A percentile compares a stretch with the other conserved stretches of the same genome.
These are phyloP conservation scores for Macaria liturata DNA, from an alignment of 2,888 invertebrate genomes.

Conservation along the genomic window DNA sequence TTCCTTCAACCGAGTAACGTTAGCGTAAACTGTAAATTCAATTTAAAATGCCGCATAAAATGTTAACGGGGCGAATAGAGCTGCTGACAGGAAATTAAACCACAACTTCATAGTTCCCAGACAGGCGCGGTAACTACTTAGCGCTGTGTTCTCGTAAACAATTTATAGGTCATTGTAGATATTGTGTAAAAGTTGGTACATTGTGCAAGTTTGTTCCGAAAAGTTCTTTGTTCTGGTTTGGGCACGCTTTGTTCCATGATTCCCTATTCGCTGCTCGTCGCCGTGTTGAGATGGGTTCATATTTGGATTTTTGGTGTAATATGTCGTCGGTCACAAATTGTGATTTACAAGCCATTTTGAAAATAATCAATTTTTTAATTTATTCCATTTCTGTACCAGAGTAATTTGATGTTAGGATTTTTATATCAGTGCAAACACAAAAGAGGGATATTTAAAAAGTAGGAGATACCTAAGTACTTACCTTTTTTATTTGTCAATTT, in stretches of 20 bases:
- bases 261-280: constrained; percentile 29
- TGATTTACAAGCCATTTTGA: too few species aligned
- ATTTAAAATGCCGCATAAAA: constrained; percentile 29
- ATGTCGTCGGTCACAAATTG: too few species aligned
- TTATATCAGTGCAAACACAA: too few species aligned
- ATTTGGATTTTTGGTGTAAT: too few species aligned
- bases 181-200: constrained; percentile 40
- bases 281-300: background rate
- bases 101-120: constrained; percentile 34
- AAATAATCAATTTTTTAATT: too few species aligned
- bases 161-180: constrained; percentile 35
- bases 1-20: background rate
- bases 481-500: too few species aligned
- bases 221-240: constrained; percentile 44
- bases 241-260: constrained; percentile 47
- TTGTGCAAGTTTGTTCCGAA: constrained; percentile 40
- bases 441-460: too few species aligned
- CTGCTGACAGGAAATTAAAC: constrained; percentile 39
- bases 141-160: constrained; percentile 33
- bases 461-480: too few species aligned
- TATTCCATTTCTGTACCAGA: too few species aligned
- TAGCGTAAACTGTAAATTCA: constrained; percentile 20
- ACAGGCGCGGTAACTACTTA: constrained; percentile 27
- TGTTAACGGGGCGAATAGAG: constrained; percentile 29
- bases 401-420: too few species aligned